These are phyloP conservation scores for Melikaiella ostensackeni DNA, from an alignment of 2,888 invertebrate genomes.

Conservation along the genomic window DNA sequence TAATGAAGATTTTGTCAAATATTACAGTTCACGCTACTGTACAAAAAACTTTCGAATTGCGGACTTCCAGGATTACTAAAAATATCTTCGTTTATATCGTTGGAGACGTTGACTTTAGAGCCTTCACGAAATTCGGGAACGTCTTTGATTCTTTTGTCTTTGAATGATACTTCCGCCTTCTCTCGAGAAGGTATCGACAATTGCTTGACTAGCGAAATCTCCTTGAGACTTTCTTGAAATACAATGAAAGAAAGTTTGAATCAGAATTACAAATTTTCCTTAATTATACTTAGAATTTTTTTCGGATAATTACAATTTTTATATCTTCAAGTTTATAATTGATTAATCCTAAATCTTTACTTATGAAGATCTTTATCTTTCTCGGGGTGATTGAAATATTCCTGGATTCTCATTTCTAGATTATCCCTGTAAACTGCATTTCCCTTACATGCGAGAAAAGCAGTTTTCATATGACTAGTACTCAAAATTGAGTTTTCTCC, in stretches of 20 bases:
- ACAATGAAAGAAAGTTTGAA: not conserved
- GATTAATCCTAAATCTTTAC: no score
- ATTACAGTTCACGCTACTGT: conserved; percentile 89
- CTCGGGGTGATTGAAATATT: no score
- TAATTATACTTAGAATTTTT: not conserved
- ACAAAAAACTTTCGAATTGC: conserved; percentile 89
- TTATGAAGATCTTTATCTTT: no score
- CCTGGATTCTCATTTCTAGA: no score
- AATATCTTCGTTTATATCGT: conserved; percentile 48
- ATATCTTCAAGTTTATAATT: no score
- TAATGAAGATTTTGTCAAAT: conserved; percentile 91
- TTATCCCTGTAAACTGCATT: no score
- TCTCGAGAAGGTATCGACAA: conserved; percentile 49
- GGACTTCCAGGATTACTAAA: conserved; percentile 78
- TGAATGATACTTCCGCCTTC: conserved; percentile 36
- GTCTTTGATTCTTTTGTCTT: conserved; percentile 53
- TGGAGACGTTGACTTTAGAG: not conserved
- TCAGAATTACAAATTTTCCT: not conserved
- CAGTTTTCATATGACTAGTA: no score
- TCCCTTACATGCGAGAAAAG: no score
- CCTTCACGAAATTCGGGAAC: conserved; percentile 40
- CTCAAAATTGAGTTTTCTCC: no score
- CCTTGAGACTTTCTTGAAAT: conserved; percentile 49
- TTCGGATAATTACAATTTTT: not conserved
- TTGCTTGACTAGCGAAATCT: conserved; percentile 39